Conservation (phyloP, 2,797 vertebrate species). For the Phoeniculus purpureus region DNA sequence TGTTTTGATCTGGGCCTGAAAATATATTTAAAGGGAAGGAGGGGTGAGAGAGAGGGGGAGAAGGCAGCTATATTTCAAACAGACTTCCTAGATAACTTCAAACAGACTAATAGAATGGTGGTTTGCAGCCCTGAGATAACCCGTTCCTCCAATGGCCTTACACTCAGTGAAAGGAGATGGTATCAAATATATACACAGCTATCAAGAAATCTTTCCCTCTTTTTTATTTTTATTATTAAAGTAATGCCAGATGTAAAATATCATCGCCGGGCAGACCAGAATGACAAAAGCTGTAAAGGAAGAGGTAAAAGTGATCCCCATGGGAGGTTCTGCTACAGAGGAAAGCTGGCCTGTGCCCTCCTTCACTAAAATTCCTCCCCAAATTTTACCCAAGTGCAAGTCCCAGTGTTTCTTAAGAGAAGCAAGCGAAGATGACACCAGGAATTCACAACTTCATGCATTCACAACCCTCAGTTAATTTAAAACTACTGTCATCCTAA, state of each 20-base stretch:
- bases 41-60: slow-evolving; percentile 27
- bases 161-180: slow-evolving; percentile 47
- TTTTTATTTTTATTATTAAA: slow-evolving; percentile 68
- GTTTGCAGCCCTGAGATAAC: slow-evolving; percentile 67
- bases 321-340: not conserved
- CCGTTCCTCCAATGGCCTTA: slow-evolving; percentile 57
- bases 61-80: slow-evolving; percentile 60
- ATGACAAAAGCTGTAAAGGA: slow-evolving; percentile 11
- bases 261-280: slow-evolving; percentile 20
- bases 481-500: not conserved
- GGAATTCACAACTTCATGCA: not conserved
- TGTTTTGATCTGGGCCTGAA: slow-evolving; percentile 50
- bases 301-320: not conserved
- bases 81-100: slow-evolving; percentile 71
- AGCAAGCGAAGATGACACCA: not conserved
- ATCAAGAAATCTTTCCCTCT: slow-evolving; percentile 51
- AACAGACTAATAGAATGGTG: slow-evolving; percentile 65
- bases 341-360: not conserved
- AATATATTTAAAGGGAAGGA: slow-evolving; percentile 54
- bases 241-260: slow-evolving; percentile 53
- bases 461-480: not conserved
- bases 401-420: not conserved
- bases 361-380: not conserved
- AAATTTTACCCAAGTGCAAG: not conserved
- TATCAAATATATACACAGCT: slow-evolving; percentile 52